A percentile compares a stretch with the other conserved stretches of the same genome.
Conservation (phyloP, 2,888 invertebrate genomes). For the Platypus cylindrus region DNA sequence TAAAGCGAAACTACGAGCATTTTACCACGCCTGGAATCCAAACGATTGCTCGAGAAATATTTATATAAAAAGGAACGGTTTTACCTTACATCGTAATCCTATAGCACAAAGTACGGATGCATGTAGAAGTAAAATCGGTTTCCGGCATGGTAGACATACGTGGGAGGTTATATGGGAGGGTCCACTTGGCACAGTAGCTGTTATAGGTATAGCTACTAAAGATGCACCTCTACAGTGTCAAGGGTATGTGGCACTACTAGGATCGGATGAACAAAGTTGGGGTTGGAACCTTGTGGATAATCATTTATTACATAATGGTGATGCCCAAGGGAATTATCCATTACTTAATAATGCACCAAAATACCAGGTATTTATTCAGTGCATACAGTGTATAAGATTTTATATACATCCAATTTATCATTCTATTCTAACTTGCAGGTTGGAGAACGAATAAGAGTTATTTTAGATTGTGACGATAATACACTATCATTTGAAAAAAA, state of each 20-base stretch:
- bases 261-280: conserved; percentile 96
- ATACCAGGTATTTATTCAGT: conserved; percentile 62
- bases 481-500: conserved; percentile 95
- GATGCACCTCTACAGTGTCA: conserved; percentile 88
- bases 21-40: conserved; percentile 93
- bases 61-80: conserved; percentile 92
- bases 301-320: conserved; percentile 90
- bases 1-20: conserved; percentile 88
- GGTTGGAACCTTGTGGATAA: conserved; percentile 99
- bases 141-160: conserved; percentile 82
- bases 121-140: conserved; percentile 78
- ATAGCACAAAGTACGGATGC: conserved; percentile 98
- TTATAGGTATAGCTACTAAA: conserved; percentile 89
- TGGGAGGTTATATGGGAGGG: conserved; percentile 99
- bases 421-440: conserved; percentile 50
- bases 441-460: conserved; percentile 91
- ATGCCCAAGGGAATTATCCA: conserved; percentile 88
- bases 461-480: conserved; percentile 95
- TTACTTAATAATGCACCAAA: conserved; percentile 91
- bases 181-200: conserved; percentile 94
- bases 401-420: background rate
- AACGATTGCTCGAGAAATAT: conserved; percentile 95
- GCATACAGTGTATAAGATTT: background rate
- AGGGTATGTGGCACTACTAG: conserved; percentile 89
- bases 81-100: conserved; percentile 94